These are phyloP conservation scores for Ruditapes philippinarum DNA, from an alignment of 1,140 invertebrate species.

Conservation along the genomic window DNA sequence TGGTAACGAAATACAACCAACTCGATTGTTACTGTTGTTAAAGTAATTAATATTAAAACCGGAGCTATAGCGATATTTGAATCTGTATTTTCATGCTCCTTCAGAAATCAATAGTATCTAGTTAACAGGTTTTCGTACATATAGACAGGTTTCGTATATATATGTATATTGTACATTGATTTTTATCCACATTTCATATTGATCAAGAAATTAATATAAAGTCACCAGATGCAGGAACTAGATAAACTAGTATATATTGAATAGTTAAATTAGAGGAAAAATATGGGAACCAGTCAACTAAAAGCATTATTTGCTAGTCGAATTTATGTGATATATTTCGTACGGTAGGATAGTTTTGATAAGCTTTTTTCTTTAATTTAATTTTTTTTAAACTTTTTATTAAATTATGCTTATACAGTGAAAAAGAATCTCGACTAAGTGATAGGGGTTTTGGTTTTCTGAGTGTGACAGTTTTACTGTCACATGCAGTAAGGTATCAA, in stretches of 20 bases:
- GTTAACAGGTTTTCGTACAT: slow-evolving; percentile 32
- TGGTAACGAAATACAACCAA: no score
- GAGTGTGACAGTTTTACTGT: no score
- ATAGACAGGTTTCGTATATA: background rate
- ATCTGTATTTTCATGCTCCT: slow-evolving; percentile 6
- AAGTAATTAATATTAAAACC: slow-evolving; percentile 25
- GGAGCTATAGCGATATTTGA: background rate
- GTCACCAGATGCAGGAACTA: slow-evolving; percentile 44
- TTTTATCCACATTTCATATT: slow-evolving; percentile 61
- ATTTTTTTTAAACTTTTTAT: no score
- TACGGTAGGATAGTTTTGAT: no score
- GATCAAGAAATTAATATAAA: slow-evolving; percentile 65
- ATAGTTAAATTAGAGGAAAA: background rate
- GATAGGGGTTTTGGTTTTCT: no score
- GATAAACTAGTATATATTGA: slow-evolving; percentile 1
- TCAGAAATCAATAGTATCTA: slow-evolving; percentile 38
- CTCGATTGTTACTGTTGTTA: background rate
- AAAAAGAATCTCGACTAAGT: no score
- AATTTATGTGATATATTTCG: no score
- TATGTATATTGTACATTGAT: slow-evolving; percentile 52
- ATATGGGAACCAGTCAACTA: no score
- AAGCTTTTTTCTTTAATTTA: no score
- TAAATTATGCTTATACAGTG: no score
- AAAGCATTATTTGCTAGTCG: no score
- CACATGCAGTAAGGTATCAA: no score